Percentiles rank a stretch among this genome's conserved stretches.
Conservation (phyloP, 2,113 vertebrate genomes). For the Alaudala cheleensis region DNA sequence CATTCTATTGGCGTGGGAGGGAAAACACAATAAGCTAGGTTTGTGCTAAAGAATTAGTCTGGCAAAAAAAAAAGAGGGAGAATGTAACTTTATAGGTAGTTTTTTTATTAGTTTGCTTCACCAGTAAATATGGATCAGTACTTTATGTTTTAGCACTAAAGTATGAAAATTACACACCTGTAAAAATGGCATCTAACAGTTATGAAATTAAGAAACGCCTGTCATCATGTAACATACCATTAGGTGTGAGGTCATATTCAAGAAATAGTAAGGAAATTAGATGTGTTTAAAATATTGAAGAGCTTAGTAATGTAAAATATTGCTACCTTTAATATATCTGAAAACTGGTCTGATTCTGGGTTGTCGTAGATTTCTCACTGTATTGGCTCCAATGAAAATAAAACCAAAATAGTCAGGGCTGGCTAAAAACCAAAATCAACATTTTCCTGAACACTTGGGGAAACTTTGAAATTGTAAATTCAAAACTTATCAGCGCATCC, state of each 20-base stretch:
- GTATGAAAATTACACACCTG: constrained; percentile 76
- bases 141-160: constrained; percentile 72
- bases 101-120: constrained; percentile 76
- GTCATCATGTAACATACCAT: constrained; percentile 67
- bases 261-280: constrained; percentile 67
- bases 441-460: constrained; percentile 62
- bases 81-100: constrained; percentile 76
- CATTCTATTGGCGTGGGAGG: constrained; percentile 10
- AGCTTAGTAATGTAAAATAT: constrained; percentile 65
- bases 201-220: constrained; percentile 73
- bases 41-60: constrained; percentile 66
- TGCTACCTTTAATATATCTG: constrained; percentile 60
- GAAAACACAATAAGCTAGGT: constrained; percentile 27
- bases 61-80: constrained; percentile 72
- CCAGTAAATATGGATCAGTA: constrained; percentile 75
- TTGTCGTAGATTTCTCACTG: constrained; percentile 43
- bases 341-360: constrained; percentile 50
- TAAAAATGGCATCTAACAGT: constrained; percentile 72
- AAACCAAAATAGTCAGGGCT: constrained; percentile 55
- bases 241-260: constrained; percentile 66
- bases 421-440: constrained; percentile 57
- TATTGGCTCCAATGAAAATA: constrained; percentile 55
- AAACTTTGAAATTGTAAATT: constrained; percentile 33
- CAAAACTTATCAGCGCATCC: constrained; percentile 34
- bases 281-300: constrained; percentile 63